Percentiles rank a stretch among this genome's conserved stretches.
These are phyloP conservation scores for Channa maculata DNA, from an alignment of 2,113 vertebrate species.

Conservation along the genomic window DNA sequence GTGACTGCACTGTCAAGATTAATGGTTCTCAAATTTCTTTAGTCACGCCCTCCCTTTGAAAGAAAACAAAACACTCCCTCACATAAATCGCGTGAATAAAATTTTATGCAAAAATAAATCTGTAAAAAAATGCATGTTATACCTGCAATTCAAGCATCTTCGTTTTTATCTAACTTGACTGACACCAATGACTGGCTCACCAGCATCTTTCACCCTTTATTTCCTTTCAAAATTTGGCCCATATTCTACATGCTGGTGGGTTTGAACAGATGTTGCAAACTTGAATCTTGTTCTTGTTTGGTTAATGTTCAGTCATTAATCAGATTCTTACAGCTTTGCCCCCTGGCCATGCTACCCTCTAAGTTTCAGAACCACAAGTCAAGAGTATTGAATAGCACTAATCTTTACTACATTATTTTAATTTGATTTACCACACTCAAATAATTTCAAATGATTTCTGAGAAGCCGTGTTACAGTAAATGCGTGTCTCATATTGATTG, in stretches of 20 bases:
- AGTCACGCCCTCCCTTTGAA: background rate
- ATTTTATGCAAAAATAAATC: constrained; percentile 3
- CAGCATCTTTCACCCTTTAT: background rate
- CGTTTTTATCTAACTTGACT: background rate
- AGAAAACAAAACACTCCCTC: background rate
- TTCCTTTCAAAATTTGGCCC: background rate
- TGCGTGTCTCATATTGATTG: constrained; percentile 5
- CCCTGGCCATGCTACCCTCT: too few species aligned
- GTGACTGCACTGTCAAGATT: constrained; percentile 22
- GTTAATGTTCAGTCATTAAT: too few species aligned
- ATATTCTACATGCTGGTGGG: background rate
- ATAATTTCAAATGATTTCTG: constrained; percentile 24
- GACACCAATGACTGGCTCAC: background rate
- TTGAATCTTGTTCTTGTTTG: too few species aligned
- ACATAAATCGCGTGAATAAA: background rate
- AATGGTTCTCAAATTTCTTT: background rate
- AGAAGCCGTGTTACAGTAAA: constrained; percentile 33
- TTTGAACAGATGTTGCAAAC: background rate
- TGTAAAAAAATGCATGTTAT: background rate
- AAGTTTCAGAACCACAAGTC: background rate
- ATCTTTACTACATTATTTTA: background rate
- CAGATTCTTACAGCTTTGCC: background rate
- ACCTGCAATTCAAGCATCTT: background rate
- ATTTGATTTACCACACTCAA: constrained; percentile 12
- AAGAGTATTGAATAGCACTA: constrained; percentile 21